phyloP scores from a whole-genome alignment of 2,113 vertebrate genomes.

The Lophura nycthemera region DNA sequence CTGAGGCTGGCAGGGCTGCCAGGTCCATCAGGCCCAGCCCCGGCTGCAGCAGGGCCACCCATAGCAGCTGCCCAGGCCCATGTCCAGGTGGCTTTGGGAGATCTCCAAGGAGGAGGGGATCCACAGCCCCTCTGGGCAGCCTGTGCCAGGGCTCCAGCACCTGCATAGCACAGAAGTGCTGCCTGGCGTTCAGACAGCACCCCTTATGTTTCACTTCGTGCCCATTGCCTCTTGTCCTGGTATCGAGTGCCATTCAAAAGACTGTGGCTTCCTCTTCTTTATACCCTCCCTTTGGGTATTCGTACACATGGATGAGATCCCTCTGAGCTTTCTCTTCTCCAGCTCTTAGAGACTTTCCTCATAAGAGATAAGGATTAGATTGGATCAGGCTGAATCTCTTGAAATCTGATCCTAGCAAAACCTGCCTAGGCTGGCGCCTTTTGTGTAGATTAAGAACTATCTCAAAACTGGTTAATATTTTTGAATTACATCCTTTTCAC shows the following conservation, averaged over 20 bases:
- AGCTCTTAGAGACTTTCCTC: neutral
- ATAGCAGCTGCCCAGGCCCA: neutral
- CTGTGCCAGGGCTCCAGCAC: neutral
- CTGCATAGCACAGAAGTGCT: neutral
- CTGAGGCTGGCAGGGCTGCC: neutral
- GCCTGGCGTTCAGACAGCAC: neutral
- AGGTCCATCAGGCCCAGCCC: neutral
- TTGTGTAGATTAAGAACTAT: neutral
- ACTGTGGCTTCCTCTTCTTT: neutral
- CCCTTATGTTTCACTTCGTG: neutral
- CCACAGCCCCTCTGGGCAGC: neutral
- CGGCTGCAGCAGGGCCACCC: neutral
- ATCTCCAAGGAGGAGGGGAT: neutral
- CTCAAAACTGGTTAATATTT: neutral
- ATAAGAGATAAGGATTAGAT: neutral
- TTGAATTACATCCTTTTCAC: neutral
- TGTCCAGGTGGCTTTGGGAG: neutral
- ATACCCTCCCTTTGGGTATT: neutral
- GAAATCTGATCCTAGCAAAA: neutral
- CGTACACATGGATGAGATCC: neutral
- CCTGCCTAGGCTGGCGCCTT: neutral
- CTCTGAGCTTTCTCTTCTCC: neutral
- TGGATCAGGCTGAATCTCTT: neutral
- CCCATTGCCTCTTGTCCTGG: neutral
- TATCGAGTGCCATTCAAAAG: neutral